phyloP scores from a whole-genome alignment of 2,797 vertebrate genomes.

The Natrix natrix region DNA sequence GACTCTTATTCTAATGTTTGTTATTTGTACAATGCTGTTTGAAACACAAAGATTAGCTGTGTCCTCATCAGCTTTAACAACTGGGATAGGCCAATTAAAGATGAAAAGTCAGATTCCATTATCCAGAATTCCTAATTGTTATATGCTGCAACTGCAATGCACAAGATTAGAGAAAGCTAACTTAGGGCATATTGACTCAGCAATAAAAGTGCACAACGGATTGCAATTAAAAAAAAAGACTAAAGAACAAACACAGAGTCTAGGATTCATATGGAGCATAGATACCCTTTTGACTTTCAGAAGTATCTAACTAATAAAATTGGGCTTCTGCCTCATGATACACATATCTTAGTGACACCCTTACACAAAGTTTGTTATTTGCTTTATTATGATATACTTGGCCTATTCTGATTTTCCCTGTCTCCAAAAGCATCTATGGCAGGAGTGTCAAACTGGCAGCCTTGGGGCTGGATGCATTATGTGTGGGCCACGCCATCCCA shows the following conservation, averaged over 20 bases:
- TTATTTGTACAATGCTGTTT: not conserved
- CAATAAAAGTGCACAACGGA: not conserved
- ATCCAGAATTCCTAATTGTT: not conserved
- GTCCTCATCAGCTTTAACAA: not conserved
- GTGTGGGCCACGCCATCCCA: no score
- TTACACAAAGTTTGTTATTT: not conserved
- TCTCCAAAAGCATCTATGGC: not conserved
- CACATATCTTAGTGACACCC: not conserved
- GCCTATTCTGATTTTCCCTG: not conserved
- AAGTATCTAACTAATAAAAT: not conserved
- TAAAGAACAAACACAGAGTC: not conserved
- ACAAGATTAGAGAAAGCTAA: not conserved
- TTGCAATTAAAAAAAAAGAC: not conserved
- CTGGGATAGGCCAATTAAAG: not conserved
- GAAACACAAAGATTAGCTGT: not conserved
- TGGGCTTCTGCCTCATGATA: not conserved
- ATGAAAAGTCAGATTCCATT: not conserved
- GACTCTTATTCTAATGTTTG: not conserved
- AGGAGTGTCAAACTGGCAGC: no score
- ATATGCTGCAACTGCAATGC: not conserved
- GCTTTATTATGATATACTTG: not conserved
- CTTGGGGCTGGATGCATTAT: no score
- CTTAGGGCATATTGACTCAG: not conserved
- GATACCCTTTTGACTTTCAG: not conserved
- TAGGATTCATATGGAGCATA: not conserved